These are phyloP conservation scores for Clarias fuscus DNA, from an alignment of 2,797 vertebrate species.

Conservation along the genomic window DNA sequence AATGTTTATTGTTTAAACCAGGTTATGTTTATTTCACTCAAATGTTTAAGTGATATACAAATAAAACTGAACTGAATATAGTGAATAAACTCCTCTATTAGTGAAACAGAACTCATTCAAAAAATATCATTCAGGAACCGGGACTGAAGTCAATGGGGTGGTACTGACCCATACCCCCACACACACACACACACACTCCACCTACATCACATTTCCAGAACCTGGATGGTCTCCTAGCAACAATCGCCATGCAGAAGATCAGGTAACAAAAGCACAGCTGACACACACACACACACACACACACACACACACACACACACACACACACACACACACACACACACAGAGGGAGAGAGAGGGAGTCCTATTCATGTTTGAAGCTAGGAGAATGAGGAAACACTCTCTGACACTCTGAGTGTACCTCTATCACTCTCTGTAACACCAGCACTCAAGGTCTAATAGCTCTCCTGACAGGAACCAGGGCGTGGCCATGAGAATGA, in stretches of 20 bases:
- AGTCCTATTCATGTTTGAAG: neutral
- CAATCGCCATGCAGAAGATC: constrained; percentile 66
- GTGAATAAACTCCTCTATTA: no score
- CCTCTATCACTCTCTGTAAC: neutral
- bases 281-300: constrained; percentile 27
- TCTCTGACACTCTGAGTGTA: neutral
- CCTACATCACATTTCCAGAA: neutral
- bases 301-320: no score
- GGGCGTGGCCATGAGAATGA: neutral
- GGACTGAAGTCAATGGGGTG: no score
- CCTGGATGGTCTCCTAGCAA: constrained; percentile 72
- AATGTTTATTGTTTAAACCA: no score
- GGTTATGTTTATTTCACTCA: no score
- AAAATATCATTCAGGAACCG: no score
- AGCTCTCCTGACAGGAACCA: no score
- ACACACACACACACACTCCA: constrained; percentile 1
- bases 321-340: no score
- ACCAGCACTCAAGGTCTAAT: neutral
- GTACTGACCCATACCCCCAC: neutral
- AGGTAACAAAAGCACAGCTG: constrained; percentile 64
- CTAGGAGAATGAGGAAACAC: neutral
- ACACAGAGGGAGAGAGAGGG: no score
- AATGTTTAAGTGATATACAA: no score
- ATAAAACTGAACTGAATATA: no score
- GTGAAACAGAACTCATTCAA: no score